These are phyloP conservation scores for Laupala kohalensis DNA, from an alignment of 1,140 invertebrate genomes.

Conservation along the genomic window DNA sequence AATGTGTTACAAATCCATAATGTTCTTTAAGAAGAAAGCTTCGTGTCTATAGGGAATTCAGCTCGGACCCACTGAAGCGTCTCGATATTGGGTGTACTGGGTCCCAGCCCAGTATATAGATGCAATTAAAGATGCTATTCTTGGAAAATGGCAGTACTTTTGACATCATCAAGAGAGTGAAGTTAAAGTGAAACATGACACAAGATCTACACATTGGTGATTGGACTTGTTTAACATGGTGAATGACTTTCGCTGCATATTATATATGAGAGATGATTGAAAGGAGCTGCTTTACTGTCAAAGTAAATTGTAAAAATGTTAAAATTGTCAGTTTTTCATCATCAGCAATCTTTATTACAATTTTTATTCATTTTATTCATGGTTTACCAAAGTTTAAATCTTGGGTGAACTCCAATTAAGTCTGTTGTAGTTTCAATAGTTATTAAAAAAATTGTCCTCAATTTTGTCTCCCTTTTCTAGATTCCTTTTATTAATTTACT, in stretches of 20 bases:
- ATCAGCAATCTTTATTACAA: not conserved
- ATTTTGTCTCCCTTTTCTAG: too few species aligned
- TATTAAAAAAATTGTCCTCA: too few species aligned
- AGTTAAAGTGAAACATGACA: not conserved
- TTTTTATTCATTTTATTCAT: not conserved
- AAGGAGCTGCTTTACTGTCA: not conserved
- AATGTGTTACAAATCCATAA: too few species aligned
- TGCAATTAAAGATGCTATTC: conserved; percentile 80
- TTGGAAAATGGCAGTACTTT: conserved; percentile 79
- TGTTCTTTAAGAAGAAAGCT: too few species aligned
- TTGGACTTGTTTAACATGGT: not conserved
- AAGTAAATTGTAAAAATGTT: not conserved
- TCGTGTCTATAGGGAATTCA: conserved; percentile 54
- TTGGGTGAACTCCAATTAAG: not conserved
- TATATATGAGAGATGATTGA: not conserved
- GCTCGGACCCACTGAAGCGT: conserved; percentile 76
- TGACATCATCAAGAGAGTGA: conserved; percentile 26
- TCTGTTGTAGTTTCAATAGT: too few species aligned
- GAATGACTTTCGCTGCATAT: not conserved
- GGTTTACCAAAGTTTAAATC: not conserved
- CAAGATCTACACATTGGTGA: not conserved
- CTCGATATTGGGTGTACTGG: conserved; percentile 89
- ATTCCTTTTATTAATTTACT: too few species aligned
- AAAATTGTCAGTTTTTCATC: not conserved
- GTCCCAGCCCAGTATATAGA: conserved; percentile 84